Evolutionary conservation across 2,113 vertebrate genomes (phyloP).

Genomic region (Abramis brama): DNA sequence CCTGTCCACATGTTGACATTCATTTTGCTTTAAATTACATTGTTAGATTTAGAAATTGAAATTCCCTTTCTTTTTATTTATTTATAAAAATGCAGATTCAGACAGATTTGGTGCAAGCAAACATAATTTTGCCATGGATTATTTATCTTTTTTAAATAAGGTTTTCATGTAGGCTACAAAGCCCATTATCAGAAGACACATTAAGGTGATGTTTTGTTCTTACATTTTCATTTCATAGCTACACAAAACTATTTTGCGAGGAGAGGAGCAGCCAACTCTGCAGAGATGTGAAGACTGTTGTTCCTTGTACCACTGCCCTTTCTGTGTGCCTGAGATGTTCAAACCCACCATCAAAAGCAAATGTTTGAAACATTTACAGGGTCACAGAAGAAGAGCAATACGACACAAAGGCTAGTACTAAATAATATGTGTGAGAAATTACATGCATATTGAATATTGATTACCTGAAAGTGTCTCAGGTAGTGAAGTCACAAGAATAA

Average conservation of each 20-base stretch:
- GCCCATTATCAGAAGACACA: not conserved
- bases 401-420: conserved; percentile 24
- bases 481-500: not conserved
- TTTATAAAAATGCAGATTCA: too few species aligned
- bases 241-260: conserved; percentile 29
- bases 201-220: not conserved
- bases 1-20: not conserved
- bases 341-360: conserved; percentile 40
- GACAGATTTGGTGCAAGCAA: not conserved
- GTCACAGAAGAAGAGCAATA: conserved; percentile 33
- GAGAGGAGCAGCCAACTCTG: conserved; percentile 12
- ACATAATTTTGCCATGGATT: not conserved
- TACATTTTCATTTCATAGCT: not conserved
- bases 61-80: not conserved
- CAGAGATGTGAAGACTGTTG: conserved; percentile 29
- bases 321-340: conserved; percentile 35
- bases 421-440: not conserved
- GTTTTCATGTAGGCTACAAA: not conserved
- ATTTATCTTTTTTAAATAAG: not conserved
- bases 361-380: conserved; percentile 32
- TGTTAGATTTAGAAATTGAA: not conserved
- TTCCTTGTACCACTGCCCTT: conserved; percentile 34
- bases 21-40: not conserved
- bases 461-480: not conserved
- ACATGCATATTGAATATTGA: not conserved